phyloP scores from a whole-genome alignment of 2,113 vertebrate genomes.

The Noctilio leporinus region DNA sequence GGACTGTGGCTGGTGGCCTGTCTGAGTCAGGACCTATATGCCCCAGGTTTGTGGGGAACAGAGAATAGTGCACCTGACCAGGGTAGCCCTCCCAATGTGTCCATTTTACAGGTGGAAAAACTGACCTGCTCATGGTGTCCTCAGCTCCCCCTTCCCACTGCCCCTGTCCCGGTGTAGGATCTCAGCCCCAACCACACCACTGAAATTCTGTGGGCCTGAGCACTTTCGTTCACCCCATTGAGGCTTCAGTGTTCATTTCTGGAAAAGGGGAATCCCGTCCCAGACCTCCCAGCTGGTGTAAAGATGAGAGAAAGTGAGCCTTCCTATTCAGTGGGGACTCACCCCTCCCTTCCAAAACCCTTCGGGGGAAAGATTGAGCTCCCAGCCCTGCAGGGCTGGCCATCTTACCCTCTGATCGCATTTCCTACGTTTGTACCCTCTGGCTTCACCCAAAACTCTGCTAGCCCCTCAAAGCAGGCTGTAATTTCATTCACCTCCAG shows the following conservation, averaged over 20 bases:
- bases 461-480: neutral
- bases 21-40: neutral
- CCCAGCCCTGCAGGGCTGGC: neutral
- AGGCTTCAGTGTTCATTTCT: neutral
- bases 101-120: neutral
- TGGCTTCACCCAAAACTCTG: neutral
- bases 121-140: neutral
- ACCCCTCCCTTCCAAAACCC: neutral
- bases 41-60: neutral
- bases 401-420: accelerated
- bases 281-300: neutral
- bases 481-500: neutral
- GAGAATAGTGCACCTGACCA: neutral
- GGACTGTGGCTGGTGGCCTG: neutral
- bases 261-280: neutral
- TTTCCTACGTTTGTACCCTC: too few species aligned
- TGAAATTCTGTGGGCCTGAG: neutral
- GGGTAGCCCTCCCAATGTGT: neutral
- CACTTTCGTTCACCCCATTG: neutral
- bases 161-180: neutral
- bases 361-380: neutral
- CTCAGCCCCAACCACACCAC: neutral
- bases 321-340: neutral
- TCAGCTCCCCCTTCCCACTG: neutral
- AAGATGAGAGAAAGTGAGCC: neutral